Evolutionary conservation across 2,797 vertebrate species (phyloP).

Genomic region (Ptychadena robeensis): DNA sequence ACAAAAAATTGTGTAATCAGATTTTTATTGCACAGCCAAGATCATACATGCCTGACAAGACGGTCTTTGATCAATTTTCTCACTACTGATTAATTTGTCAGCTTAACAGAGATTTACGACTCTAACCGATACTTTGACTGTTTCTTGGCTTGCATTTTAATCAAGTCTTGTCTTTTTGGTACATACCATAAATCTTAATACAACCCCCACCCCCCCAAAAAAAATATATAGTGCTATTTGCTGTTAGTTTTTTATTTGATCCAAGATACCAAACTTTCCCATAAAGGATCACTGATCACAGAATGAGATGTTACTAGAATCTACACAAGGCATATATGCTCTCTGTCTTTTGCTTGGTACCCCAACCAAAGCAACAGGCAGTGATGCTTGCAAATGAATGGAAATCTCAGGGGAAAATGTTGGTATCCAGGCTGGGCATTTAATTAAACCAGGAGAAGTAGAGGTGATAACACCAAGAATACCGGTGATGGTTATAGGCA

Average conservation of each 20-base stretch:
- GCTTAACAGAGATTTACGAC: slow-evolving; percentile 22
- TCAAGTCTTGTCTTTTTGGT: not conserved
- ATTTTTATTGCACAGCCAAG: slow-evolving; percentile 15
- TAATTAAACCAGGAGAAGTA: too few relatives aligned
- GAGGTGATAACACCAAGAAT: too few relatives aligned
- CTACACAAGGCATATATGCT: too few relatives aligned
- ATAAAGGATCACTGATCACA: too few relatives aligned
- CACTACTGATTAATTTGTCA: slow-evolving; percentile 13
- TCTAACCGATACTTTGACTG: not conserved
- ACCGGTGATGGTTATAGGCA: too few relatives aligned
- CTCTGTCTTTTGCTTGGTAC: too few relatives aligned
- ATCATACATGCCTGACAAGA: slow-evolving; percentile 23
- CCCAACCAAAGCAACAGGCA: too few relatives aligned
- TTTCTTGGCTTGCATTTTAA: slow-evolving; percentile 15
- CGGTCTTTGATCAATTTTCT: slow-evolving; percentile 6
- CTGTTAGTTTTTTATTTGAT: not conserved
- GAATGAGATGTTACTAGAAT: not conserved
- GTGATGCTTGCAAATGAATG: too few relatives aligned
- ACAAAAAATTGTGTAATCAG: slow-evolving; percentile 11
- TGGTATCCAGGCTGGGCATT: too few relatives aligned
- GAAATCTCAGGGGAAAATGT: too few relatives aligned
- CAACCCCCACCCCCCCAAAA: too few relatives aligned
- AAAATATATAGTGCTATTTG: not conserved
- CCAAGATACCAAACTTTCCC: not conserved
- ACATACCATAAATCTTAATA: not conserved